These are phyloP conservation scores for Labeo rohita DNA, from an alignment of 2,113 vertebrate species.

Conservation along the genomic window DNA sequence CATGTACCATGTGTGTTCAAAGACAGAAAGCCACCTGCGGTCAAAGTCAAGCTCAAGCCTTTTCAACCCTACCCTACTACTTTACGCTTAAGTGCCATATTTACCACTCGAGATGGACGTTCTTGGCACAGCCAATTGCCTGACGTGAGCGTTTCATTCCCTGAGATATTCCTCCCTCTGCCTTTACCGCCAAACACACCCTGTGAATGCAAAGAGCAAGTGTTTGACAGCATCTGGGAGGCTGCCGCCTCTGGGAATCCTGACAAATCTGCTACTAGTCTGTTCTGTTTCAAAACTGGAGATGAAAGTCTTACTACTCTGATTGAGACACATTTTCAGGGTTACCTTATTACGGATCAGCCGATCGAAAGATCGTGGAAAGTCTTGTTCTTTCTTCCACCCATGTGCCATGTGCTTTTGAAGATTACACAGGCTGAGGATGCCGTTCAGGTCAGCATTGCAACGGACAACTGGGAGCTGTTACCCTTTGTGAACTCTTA, in stretches of 20 bases:
- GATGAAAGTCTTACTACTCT: conserved; percentile 64
- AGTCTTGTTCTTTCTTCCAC: conserved; percentile 80
- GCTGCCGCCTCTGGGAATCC: conserved; percentile 62
- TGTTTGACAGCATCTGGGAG: conserved; percentile 81
- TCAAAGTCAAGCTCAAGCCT: conserved; percentile 78
- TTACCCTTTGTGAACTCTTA: conserved; percentile 77
- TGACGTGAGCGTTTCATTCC: conserved; percentile 74
- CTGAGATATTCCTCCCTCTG: conserved; percentile 77
- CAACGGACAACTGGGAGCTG: conserved; percentile 83
- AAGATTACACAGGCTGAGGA: conserved; percentile 67
- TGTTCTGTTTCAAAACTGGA: conserved; percentile 78
- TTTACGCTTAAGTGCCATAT: conserved; percentile 75
- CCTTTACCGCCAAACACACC: conserved; percentile 64
- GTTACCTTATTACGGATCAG: conserved; percentile 71
- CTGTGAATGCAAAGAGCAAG: background rate
- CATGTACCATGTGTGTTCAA: conserved; percentile 77
- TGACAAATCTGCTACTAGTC: conserved; percentile 65
- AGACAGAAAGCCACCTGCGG: conserved; percentile 58
- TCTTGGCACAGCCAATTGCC: conserved; percentile 77
- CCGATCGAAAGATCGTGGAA: conserved; percentile 58
- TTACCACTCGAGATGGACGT: conserved; percentile 75
- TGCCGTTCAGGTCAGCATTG: conserved; percentile 71
- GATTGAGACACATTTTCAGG: conserved; percentile 72
- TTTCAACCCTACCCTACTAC: conserved; percentile 72
- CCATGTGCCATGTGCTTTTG: conserved; percentile 78